Conservation (phyloP, 2,797 vertebrate species). For the Eleutherodactylus coqui region DNA sequence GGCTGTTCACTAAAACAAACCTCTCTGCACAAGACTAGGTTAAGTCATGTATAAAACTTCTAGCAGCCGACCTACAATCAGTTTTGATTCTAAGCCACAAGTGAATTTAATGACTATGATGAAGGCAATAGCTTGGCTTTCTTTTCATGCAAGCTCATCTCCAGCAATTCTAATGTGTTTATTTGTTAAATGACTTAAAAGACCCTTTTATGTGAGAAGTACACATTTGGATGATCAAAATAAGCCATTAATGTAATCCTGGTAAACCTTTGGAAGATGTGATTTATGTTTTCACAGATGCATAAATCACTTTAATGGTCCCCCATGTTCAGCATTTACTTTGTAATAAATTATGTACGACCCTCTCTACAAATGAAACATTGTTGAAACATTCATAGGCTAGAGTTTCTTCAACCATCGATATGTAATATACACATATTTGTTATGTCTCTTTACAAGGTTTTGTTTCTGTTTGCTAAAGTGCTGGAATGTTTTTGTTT, state of each 20-base stretch:
- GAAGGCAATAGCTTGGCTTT: not conserved
- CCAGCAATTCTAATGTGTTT: constrained; percentile 31
- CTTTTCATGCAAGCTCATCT: not conserved
- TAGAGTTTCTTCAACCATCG: not conserved
- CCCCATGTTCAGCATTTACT: constrained; percentile 11
- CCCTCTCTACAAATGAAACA: not conserved
- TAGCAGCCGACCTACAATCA: not conserved
- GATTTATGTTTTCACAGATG: constrained; percentile 13
- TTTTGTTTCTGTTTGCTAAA: not conserved
- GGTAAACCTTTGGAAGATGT: constrained; percentile 16
- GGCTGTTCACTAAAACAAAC: not conserved
- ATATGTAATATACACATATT: not conserved
- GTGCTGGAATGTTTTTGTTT: not conserved
- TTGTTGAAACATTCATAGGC: constrained; percentile 32
- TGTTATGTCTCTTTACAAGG: not conserved
- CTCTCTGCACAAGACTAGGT: not conserved
- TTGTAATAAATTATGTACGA: constrained; percentile 5
- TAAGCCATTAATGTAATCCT: constrained; percentile 19
- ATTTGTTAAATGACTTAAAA: constrained; percentile 43
- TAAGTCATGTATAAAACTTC: constrained; percentile 11
- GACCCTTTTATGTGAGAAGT: constrained; percentile 39
- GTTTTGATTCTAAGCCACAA: constrained; percentile 1
- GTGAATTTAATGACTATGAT: constrained; percentile 36
- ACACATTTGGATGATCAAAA: constrained; percentile 31
- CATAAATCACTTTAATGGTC: constrained; percentile 40